A percentile compares a stretch with the other conserved stretches of the same genome.
phyloP scores from a whole-genome alignment of 2,888 invertebrate genomes.

The Chrysolina oricalcia region DNA sequence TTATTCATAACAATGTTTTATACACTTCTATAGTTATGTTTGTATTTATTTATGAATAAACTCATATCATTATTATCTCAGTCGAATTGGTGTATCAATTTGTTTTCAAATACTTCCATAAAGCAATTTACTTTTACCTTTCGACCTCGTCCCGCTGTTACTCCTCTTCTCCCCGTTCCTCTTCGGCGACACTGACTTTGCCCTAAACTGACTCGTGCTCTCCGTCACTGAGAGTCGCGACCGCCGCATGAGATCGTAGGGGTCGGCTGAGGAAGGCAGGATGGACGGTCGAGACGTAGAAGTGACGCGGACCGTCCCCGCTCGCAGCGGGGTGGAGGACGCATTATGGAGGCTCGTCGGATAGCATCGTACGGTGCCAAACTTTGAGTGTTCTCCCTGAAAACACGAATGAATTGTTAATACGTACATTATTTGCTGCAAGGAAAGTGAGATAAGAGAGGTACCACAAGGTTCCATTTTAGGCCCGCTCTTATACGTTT shows the following conservation, averaged over 20 bases:
- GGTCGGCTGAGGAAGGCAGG: conserved; percentile 77
- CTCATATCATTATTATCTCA: too few relatives aligned
- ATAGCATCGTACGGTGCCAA: conserved; percentile 78
- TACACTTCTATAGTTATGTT: too few relatives aligned
- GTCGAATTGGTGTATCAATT: too few relatives aligned
- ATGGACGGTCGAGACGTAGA: conserved; percentile 79
- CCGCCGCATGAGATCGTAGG: conserved; percentile 88
- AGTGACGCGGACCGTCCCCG: conserved; percentile 79
- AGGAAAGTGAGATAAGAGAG: too few relatives aligned
- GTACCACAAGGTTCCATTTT: too few relatives aligned
- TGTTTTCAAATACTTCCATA: too few relatives aligned
- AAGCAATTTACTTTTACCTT: conserved; percentile 65
- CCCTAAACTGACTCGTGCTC: conserved; percentile 63
- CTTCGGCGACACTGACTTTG: conserved; percentile 72
- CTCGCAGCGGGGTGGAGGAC: conserved; percentile 70
- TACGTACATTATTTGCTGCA: too few relatives aligned
- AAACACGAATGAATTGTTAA: background rate
- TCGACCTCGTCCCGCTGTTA: conserved; percentile 56
- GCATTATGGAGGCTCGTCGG: conserved; percentile 62
- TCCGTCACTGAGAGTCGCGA: conserved; percentile 80
- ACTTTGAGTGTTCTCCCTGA: conserved; percentile 68
- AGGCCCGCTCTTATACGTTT: too few relatives aligned
- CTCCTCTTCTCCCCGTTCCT: conserved; percentile 56
- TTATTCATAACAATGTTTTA: too few relatives aligned
- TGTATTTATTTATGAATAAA: too few relatives aligned